phyloP scores from a whole-genome alignment of 2,797 vertebrate species.

The Graptemys geographica region DNA sequence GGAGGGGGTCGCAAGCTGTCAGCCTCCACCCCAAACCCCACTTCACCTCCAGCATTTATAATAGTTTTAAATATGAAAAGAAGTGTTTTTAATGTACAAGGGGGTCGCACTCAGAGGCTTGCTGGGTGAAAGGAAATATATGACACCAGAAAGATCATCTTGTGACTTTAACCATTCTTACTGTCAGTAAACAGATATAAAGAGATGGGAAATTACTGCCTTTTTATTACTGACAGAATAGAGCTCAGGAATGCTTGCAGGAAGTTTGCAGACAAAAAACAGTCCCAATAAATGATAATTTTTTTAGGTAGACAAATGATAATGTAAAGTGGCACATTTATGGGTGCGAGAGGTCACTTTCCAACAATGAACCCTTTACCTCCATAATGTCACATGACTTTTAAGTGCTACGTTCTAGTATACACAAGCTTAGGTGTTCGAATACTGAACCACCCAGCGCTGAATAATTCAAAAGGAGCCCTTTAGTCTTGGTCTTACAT shows the following conservation, averaged over 20 bases:
- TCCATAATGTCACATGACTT: neutral
- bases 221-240: neutral
- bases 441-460: neutral
- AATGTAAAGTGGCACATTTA: neutral
- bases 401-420: neutral
- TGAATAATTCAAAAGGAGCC: neutral
- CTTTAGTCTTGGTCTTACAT: neutral
- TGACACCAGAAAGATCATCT: neutral
- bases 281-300: neutral
- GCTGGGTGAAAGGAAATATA: neutral
- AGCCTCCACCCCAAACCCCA: too few species aligned
- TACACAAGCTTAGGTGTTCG: neutral
- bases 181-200: neutral
- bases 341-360: neutral
- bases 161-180: neutral
- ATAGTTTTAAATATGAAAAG: too few species aligned
- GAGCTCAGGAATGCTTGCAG: neutral
- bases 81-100: too few species aligned
- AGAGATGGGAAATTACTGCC: neutral
- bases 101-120: too few species aligned
- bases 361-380: neutral
- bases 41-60: too few species aligned
- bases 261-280: neutral
- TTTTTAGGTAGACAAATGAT: neutral
- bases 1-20: too few species aligned